phyloP scores from a whole-genome alignment of 2,113 vertebrate genomes.

The Tychaedon coryphoeus region DNA sequence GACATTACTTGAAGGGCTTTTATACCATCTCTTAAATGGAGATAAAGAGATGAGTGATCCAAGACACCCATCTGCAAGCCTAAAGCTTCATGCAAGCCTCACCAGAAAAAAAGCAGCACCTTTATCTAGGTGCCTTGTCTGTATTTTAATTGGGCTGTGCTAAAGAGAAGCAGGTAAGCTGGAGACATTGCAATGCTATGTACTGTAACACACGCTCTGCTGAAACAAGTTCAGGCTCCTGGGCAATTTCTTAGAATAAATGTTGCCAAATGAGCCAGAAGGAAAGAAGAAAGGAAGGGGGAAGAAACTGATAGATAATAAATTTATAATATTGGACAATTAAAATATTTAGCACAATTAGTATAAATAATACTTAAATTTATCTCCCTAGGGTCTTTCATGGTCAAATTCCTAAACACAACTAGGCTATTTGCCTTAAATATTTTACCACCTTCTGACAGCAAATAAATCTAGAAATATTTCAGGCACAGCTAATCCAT shows the following conservation, averaged over 20 bases:
- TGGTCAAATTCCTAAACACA: slow-evolving; percentile 14
- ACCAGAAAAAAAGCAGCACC: neutral
- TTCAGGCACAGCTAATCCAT: slow-evolving; percentile 13
- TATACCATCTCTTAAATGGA: neutral
- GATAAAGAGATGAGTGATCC: neutral
- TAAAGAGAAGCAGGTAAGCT: neutral
- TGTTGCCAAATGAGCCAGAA: neutral
- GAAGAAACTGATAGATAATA: neutral
- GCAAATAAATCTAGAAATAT: slow-evolving; percentile 28
- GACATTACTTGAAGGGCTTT: neutral
- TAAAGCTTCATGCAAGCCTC: neutral
- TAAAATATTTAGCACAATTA: neutral
- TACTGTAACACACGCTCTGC: neutral
- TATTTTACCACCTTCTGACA: slow-evolving; percentile 14
- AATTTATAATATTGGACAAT: neutral
- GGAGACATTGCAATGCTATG: neutral
- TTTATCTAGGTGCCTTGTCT: neutral
- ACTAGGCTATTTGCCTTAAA: slow-evolving; percentile 39
- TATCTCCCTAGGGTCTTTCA: neutral
- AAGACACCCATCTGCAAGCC: neutral
- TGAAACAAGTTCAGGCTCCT: neutral
- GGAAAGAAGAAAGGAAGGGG: neutral
- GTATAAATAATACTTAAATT: neutral
- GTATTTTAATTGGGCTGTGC: neutral
- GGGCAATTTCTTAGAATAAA: neutral